A percentile compares a stretch with the other conserved stretches of the same genome.
These are phyloP conservation scores for Pseudomyrmex cubaensis DNA, from an alignment of 1,140 invertebrate genomes.

Conservation along the genomic window DNA sequence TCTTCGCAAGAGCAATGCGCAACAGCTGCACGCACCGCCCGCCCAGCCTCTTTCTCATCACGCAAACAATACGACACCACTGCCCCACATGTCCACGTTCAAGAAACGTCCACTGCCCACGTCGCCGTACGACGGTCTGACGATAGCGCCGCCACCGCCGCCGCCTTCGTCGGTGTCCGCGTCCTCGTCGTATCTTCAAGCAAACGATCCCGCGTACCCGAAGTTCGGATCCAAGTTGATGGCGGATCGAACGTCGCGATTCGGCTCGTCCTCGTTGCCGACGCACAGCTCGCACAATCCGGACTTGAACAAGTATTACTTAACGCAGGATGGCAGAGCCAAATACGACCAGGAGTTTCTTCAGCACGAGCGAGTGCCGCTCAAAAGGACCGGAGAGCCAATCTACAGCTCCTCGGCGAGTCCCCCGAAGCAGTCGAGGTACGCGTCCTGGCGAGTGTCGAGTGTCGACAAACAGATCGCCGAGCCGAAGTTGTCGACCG, in stretches of 20 bases:
- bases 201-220: constrained; percentile 68
- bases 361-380: constrained; percentile 58
- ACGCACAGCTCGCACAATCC: constrained; percentile 71
- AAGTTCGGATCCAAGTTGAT: constrained; percentile 67
- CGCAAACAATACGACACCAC: constrained; percentile 68
- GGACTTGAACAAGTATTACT: constrained; percentile 78
- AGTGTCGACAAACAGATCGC: constrained; percentile 86
- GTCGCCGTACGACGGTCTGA: constrained; percentile 71
- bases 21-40: constrained; percentile 72
- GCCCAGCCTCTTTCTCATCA: constrained; percentile 64
- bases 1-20: constrained; percentile 66
- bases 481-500: constrained; percentile 84
- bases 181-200: constrained; percentile 71
- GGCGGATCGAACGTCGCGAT: constrained; percentile 55
- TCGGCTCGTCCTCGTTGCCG: constrained; percentile 63
- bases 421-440: constrained; percentile 84
- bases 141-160: constrained; percentile 58
- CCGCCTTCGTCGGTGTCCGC: constrained; percentile 59
- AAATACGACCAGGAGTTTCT: constrained; percentile 58
- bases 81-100: constrained; percentile 83
- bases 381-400: constrained; percentile 80
- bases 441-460: constrained; percentile 83
- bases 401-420: constrained; percentile 67
- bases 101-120: constrained; percentile 81
- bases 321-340: constrained; percentile 54